These are phyloP conservation scores for Sebastes glaucus DNA, from an alignment of 2,797 vertebrate genomes.

Conservation along the genomic window DNA sequence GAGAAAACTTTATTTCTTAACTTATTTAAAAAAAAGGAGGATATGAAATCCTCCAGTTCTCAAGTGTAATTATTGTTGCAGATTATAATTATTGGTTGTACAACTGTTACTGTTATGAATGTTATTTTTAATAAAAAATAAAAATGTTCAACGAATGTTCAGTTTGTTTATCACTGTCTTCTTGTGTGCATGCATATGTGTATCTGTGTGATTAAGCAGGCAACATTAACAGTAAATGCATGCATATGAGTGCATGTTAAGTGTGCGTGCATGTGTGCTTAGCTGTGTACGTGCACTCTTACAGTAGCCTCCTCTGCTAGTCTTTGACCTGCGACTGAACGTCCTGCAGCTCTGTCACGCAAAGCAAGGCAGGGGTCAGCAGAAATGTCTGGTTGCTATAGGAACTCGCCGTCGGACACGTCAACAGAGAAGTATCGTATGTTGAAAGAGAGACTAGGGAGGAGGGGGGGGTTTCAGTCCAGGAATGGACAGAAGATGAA, in stretches of 20 bases:
- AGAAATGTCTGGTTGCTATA: conserved; percentile 70
- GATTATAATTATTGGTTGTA: conserved; percentile 79
- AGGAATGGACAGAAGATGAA: conserved; percentile 66
- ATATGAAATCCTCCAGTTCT: conserved; percentile 63
- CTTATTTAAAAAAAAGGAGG: conserved; percentile 80
- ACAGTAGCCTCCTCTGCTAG: conserved; percentile 2
- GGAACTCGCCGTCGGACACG: conserved; percentile 55
- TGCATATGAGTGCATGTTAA: background rate
- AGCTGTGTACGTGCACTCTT: background rate
- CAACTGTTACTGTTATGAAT: conserved; percentile 80
- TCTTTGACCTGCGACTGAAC: conserved; percentile 28
- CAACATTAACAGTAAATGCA: background rate
- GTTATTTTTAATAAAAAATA: conserved; percentile 85
- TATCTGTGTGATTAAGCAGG: background rate
- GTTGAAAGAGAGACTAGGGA: conserved; percentile 75
- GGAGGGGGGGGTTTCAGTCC: conserved; percentile 41
- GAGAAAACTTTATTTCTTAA: conserved; percentile 77
- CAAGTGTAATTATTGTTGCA: conserved; percentile 81
- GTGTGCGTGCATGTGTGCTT: background rate
- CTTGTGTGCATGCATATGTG: too few species aligned
- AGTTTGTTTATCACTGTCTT: background rate
- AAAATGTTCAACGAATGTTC: conserved; percentile 60
- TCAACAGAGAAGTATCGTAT: conserved; percentile 79
- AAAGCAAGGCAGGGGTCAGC: conserved; percentile 61
- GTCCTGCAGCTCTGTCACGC: conserved; percentile 54